Conservation (phyloP, 2,888 invertebrate genomes). For the Seira musarum region DNA sequence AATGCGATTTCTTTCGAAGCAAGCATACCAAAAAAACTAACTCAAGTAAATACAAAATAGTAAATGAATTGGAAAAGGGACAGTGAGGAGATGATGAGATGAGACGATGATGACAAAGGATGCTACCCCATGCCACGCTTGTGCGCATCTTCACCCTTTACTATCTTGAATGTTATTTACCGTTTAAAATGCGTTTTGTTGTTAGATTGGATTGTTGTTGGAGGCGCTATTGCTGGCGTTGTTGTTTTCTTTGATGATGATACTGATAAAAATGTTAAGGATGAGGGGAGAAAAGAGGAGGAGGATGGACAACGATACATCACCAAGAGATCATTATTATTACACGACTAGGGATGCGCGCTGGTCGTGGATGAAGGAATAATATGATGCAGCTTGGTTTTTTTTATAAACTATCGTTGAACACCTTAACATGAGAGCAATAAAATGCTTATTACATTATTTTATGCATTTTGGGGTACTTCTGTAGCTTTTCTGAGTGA, state of each 20-base stretch:
- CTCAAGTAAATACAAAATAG: not conserved
- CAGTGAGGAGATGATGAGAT: not conserved
- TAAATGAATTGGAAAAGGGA: conserved; percentile 10
- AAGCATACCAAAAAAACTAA: too few species aligned
- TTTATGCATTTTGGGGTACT: conserved; percentile 13
- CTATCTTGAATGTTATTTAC: not conserved
- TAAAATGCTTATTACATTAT: not conserved
- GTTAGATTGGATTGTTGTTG: not conserved
- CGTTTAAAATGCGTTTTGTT: not conserved
- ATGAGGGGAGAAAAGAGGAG: conserved; percentile 15
- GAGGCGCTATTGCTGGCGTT: not conserved
- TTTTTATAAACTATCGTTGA: not conserved
- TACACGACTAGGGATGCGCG: conserved; percentile 4
- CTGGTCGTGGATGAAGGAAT: not conserved
- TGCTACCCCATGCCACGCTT: not conserved
- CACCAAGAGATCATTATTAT: conserved; percentile 1
- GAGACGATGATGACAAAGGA: conserved; percentile 1
- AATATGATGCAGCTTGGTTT: not conserved
- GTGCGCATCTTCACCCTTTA: not conserved
- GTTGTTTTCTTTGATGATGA: conserved; percentile 6
- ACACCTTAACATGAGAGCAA: not conserved
- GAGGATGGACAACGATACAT: conserved; percentile 15
- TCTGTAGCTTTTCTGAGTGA: conserved; percentile 15
- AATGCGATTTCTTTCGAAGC: not conserved
- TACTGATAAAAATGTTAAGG: conserved; percentile 14